These are phyloP conservation scores for Axea sp. DNA, from an alignment of 2,888 invertebrate genomes.

Conservation along the genomic window DNA sequence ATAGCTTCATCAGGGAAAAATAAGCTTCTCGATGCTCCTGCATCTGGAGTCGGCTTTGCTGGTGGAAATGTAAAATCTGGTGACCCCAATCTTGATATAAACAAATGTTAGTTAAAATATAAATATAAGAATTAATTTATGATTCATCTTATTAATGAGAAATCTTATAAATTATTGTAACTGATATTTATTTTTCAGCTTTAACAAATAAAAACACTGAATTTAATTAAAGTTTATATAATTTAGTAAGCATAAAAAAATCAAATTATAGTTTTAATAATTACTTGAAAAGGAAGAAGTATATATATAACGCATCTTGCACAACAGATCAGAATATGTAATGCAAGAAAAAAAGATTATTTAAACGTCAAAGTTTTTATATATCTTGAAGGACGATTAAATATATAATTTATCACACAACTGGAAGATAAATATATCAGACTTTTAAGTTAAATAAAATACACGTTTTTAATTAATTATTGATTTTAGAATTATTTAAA, in stretches of 20 bases:
- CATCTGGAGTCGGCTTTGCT: constrained; percentile 85
- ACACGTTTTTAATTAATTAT: too few relatives aligned
- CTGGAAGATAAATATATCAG: constrained; percentile 7
- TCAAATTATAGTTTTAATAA: constrained; percentile 3
- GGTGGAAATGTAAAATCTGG: constrained; percentile 92
- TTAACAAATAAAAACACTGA: too few relatives aligned
- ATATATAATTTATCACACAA: constrained; percentile 18
- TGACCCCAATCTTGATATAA: constrained; percentile 87
- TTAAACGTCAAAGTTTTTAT: constrained; percentile 14
- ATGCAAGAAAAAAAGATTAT: background rate
- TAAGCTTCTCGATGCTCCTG: constrained; percentile 89
- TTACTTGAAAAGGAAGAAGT: background rate
- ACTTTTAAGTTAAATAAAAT: too few relatives aligned
- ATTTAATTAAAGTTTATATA: constrained; percentile 3
- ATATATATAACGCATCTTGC: background rate
- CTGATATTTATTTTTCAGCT: too few relatives aligned
- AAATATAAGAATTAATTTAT: too few relatives aligned
- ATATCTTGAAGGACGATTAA: constrained; percentile 28
- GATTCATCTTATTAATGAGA: too few relatives aligned
- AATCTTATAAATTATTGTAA: too few relatives aligned
- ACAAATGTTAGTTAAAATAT: too few relatives aligned
- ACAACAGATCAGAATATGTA: background rate
- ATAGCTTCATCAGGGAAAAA: constrained; percentile 98
- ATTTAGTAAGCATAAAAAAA: constrained; percentile 6
- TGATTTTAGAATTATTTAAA: too few relatives aligned